Evolutionary conservation across 2,113 vertebrate species (phyloP).

Genomic region (Siphamia tubifer): DNA sequence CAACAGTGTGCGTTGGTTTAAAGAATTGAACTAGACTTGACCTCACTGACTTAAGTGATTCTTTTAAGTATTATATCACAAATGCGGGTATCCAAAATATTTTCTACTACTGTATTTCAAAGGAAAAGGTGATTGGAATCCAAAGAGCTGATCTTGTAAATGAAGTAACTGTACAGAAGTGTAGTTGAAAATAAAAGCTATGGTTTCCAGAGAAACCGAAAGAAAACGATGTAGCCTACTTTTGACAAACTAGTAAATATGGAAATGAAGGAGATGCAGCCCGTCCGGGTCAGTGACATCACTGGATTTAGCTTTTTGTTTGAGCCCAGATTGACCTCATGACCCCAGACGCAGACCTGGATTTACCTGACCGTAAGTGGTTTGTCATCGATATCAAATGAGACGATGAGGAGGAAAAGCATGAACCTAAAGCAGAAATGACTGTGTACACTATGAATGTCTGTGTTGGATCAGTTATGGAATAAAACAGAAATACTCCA

Average conservation of each 20-base stretch:
- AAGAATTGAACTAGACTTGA: too few relatives aligned
- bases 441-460: constrained; percentile 23
- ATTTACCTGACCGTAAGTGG: constrained; percentile 57
- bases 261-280: constrained; percentile 55
- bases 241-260: background rate
- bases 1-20: too few relatives aligned
- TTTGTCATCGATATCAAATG: constrained; percentile 1
- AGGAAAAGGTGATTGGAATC: constrained; percentile 15
- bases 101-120: too few relatives aligned
- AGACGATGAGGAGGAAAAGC: background rate
- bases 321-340: background rate
- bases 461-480: constrained; percentile 16
- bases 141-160: constrained; percentile 42
- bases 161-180: constrained; percentile 40
- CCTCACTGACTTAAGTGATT: too few relatives aligned
- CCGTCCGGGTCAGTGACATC: background rate
- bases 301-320: background rate
- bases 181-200: background rate
- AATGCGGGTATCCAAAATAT: too few relatives aligned
- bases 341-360: constrained; percentile 11
- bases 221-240: background rate
- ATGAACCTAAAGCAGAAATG: background rate
- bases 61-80: too few relatives aligned
- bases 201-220: too few relatives aligned
- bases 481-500: constrained; percentile 53